phyloP scores from a whole-genome alignment of 37 sponge, comb jelly and placozoan genomes.

The Halichondria panicea region DNA sequence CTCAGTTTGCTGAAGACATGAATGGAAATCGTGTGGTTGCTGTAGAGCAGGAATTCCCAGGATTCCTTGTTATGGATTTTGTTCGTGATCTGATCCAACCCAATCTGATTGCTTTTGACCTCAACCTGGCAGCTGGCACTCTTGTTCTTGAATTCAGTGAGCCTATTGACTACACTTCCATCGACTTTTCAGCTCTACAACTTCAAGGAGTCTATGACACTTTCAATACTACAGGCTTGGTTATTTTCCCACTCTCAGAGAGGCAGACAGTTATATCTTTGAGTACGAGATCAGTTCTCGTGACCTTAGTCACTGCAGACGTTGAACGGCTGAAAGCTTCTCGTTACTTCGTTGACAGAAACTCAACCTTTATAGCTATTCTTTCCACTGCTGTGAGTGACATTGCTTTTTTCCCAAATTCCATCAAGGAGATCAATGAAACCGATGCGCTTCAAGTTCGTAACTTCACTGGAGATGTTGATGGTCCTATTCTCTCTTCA shows the following conservation, averaged over 20 bases:
- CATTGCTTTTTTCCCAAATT: slow-evolving; percentile 66
- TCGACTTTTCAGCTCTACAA: slow-evolving; percentile 35
- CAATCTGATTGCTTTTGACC: slow-evolving; percentile 61
- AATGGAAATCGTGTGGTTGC: slow-evolving; percentile 43
- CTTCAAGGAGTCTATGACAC: slow-evolving; percentile 63
- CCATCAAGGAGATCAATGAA: slow-evolving; percentile 36
- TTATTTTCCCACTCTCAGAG: slow-evolving; percentile 32
- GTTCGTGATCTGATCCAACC: slow-evolving; percentile 57
- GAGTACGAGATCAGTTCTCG: slow-evolving; percentile 37
- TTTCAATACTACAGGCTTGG: slow-evolving; percentile 31
- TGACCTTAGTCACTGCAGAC: slow-evolving; percentile 33
- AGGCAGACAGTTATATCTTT: slow-evolving; percentile 4
- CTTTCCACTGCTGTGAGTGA: slow-evolving; percentile 49
- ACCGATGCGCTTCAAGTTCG: slow-evolving; percentile 61
- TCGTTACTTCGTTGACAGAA: slow-evolving; percentile 51
- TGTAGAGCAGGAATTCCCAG: slow-evolving; percentile 54
- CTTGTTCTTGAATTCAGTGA: slow-evolving; percentile 74
- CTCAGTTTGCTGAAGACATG: slow-evolving; percentile 74
- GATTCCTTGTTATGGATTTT: slow-evolving; percentile 59
- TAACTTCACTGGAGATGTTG: slow-evolving; percentile 59
- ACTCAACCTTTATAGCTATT: slow-evolving; percentile 73
- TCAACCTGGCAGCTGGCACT: slow-evolving; percentile 46
- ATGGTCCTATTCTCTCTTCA: slow-evolving; percentile 59
- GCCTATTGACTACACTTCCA: slow-evolving; percentile 64
- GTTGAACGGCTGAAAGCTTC: slow-evolving; percentile 61